Evolutionary conservation across 2,888 invertebrate species (phyloP), one percentile per base, ranked within the genome.

Genomic region (Quadroppia sp.): DNA sequence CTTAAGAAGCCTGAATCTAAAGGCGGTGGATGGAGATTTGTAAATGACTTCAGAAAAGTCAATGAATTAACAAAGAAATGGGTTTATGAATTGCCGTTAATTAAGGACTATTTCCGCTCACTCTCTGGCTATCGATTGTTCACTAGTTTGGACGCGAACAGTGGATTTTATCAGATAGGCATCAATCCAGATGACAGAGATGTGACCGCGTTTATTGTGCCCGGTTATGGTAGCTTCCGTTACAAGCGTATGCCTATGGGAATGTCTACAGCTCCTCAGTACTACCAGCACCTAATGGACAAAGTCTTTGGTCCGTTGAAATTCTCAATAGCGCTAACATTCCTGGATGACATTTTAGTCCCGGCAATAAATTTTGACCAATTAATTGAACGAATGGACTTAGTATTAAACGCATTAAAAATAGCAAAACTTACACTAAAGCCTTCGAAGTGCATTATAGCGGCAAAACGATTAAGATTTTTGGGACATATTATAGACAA

Each of bases 21-120:
- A 15, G 13, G 17, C 13, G 45, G 45, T 9, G 45, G 17, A 11
- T 45, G 6, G 6, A 13, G 45, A 45, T 45, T 45, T 15, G 6
- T 6, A 11, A 9, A 3, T 17, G 45, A 45, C 45, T n/a, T 45
- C 17, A 4, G 45, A 15, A 4, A 15, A 45, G n/a, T 45, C 45
- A 45, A 45, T 45, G 45, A 45, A 45, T 45, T 45, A n/a, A 45
- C 45, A 45, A 45, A 45, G 45, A 45, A 45, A 11, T 45, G 45
- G 45, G 13, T 13, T 2, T 45, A 45, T n/a, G 9, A 45, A 45
- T 17, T 45, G 2, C 45, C 45, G 2, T 15, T 45, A n/a, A 45
- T 45, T 17, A 45, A 15, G 2, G 45, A 45, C 45, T 45, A 45
- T 45, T 45, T 45, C 2, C 6, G 45, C 9, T 45, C 45, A 45